Evolutionary conservation across 2,797 vertebrate species (phyloP).

Genomic region (Rhinophrynus dorsalis): DNA sequence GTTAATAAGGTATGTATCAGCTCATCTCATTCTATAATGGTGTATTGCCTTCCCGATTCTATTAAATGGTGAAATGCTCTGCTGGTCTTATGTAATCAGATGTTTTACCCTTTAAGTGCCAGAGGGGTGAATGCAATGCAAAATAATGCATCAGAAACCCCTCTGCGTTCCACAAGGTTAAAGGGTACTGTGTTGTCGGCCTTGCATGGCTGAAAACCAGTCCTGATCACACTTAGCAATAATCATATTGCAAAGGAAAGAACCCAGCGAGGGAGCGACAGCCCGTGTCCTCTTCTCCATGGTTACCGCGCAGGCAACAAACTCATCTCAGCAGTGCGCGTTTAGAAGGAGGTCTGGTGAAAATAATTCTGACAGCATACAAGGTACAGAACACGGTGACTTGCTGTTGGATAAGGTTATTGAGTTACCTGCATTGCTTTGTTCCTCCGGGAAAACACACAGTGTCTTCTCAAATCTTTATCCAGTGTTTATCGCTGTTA

Average conservation of each 20-base stretch:
- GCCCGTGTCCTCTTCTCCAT: background rate
- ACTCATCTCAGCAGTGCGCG: background rate
- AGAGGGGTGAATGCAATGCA: too few relatives aligned
- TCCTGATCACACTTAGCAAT: too few relatives aligned
- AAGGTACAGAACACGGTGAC: conserved; percentile 16
- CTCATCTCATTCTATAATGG: too few relatives aligned
- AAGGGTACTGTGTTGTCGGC: too few relatives aligned
- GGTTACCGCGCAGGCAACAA: background rate
- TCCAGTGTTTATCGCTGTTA: background rate
- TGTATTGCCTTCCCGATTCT: too few relatives aligned
- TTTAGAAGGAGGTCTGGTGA: background rate
- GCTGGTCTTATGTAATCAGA: too few relatives aligned
- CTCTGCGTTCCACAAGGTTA: too few relatives aligned
- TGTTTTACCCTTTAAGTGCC: too few relatives aligned
- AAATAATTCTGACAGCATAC: conserved; percentile 24
- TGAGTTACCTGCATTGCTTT: conserved; percentile 10
- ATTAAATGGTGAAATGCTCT: too few relatives aligned
- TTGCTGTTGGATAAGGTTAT: conserved; percentile 24
- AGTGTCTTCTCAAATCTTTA: conserved; percentile 9
- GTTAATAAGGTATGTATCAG: too few relatives aligned
- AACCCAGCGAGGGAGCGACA: background rate
- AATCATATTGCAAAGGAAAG: background rate
- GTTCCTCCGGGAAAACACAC: background rate
- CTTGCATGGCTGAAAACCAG: too few relatives aligned
- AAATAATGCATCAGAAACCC: too few relatives aligned